phyloP scores from a whole-genome alignment of 1,140 invertebrate species.

The Drosophila nigrodunni region DNA sequence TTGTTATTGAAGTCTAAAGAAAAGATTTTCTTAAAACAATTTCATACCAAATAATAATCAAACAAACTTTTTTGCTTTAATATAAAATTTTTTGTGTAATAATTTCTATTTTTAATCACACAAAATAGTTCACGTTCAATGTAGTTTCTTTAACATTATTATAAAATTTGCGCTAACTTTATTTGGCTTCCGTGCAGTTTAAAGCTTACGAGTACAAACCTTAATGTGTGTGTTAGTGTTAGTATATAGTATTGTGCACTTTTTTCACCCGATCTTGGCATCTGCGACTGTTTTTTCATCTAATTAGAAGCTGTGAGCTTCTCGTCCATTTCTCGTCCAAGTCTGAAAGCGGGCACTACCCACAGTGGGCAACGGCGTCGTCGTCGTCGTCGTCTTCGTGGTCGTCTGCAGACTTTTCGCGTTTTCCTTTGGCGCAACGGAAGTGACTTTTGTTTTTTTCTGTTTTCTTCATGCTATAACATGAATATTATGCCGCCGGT shows the following conservation, averaged over 20 bases:
- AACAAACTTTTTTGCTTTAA: too few species aligned
- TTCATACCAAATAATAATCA: too few species aligned
- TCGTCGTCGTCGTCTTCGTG: slow-evolving; percentile 11
- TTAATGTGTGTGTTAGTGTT: slow-evolving; percentile 3
- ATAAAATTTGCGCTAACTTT: neutral
- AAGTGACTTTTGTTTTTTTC: slow-evolving; percentile 82
- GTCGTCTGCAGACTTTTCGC: slow-evolving; percentile 72
- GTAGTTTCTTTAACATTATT: neutral
- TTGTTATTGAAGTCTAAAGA: too few species aligned
- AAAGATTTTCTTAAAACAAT: too few species aligned
- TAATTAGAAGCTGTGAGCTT: slow-evolving; percentile 56
- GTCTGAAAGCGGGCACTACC: slow-evolving; percentile 28
- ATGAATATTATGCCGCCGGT: slow-evolving; percentile 77
- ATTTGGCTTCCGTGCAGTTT: neutral
- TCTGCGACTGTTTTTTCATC: slow-evolving; percentile 41
- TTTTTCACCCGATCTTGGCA: neutral
- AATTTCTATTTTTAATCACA: too few species aligned
- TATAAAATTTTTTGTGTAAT: too few species aligned
- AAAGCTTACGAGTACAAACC: neutral
- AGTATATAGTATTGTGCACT: neutral
- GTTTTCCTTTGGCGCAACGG: slow-evolving; percentile 74
- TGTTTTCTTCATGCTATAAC: slow-evolving; percentile 51
- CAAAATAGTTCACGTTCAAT: neutral
- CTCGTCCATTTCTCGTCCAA: slow-evolving; percentile 21
- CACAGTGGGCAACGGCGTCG: slow-evolving; percentile 24